A percentile compares a stretch with the other conserved stretches of the same genome.
These are phyloP conservation scores for Pollenia angustigena DNA, from an alignment of 2,888 invertebrate species.

Conservation along the genomic window DNA sequence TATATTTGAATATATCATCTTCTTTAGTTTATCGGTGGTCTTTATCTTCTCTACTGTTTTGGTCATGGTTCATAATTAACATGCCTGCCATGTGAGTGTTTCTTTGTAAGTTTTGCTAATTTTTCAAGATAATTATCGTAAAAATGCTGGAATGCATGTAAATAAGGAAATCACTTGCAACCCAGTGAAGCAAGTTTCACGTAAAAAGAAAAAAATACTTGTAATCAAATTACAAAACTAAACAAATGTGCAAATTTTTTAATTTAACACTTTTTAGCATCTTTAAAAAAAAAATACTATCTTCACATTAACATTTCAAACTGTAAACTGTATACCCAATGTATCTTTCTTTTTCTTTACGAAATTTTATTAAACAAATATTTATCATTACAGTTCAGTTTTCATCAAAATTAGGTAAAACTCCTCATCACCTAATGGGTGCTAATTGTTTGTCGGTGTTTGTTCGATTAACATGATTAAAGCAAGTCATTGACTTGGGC, in stretches of 20 bases:
- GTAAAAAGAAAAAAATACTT: neutral
- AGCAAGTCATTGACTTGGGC: conserved; percentile 1
- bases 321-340: too few relatives aligned
- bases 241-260: conserved; percentile 19
- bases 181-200: conserved; percentile 50
- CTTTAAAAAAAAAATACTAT: neutral
- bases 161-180: conserved; percentile 47
- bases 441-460: conserved; percentile 11
- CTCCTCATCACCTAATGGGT: conserved; percentile 1
- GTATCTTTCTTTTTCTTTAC: neutral
- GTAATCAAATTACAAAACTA: conserved; percentile 36
- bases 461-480: neutral
- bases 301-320: neutral
- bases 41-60: neutral
- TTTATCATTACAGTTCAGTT: neutral
- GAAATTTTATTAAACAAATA: neutral
- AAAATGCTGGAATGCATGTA: conserved; percentile 75
- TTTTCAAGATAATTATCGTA: conserved; percentile 40
- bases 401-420: neutral
- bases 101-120: neutral
- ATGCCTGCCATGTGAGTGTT: neutral
- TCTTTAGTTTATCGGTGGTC: too few relatives aligned
- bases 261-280: neutral
- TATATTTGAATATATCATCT: too few relatives aligned
- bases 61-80: neutral